Evolutionary conservation across 2,888 invertebrate genomes (phyloP).

Genomic region (Melanostoma mellinum): DNA sequence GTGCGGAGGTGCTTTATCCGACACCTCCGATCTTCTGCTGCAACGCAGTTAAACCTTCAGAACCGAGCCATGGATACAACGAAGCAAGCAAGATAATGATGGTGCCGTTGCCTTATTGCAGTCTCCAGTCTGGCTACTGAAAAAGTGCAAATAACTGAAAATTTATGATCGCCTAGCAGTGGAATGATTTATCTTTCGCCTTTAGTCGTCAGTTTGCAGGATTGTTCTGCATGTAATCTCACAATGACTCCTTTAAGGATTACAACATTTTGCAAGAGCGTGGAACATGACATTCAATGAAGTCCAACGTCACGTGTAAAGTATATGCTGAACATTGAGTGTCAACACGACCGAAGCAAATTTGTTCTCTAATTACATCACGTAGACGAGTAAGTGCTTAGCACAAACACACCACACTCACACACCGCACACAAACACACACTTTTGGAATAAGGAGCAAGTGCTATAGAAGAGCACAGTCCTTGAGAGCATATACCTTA

Average conservation of each 20-base stretch:
- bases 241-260: slow-evolving; percentile 13
- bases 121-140: slow-evolving; percentile 24
- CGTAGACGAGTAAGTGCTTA: slow-evolving; percentile 56
- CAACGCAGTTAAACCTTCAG: too few species aligned
- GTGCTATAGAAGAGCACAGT: slow-evolving; percentile 12
- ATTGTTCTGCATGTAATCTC: slow-evolving; percentile 6
- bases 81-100: slow-evolving; percentile 1
- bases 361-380: slow-evolving; percentile 69
- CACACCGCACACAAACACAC: too few species aligned
- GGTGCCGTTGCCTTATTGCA: slow-evolving; percentile 34
- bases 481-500: slow-evolving; percentile 17
- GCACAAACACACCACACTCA: slow-evolving; percentile 8
- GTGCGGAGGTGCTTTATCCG: too few species aligned
- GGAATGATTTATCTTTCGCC: slow-evolving; percentile 32
- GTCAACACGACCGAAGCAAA: slow-evolving; percentile 67
- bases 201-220: neutral
- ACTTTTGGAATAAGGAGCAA: neutral
- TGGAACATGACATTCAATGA: slow-evolving; percentile 41
- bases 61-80: neutral
- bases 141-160: slow-evolving; percentile 31
- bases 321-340: slow-evolving; percentile 37
- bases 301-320: slow-evolving; percentile 50
- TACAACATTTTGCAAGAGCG: neutral
- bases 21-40: too few species aligned
- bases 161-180: slow-evolving; percentile 25